A percentile compares a stretch with the other conserved stretches of the same genome.
Conservation (phyloP, 1,140 invertebrate species). For the Drosophila elegans region DNA sequence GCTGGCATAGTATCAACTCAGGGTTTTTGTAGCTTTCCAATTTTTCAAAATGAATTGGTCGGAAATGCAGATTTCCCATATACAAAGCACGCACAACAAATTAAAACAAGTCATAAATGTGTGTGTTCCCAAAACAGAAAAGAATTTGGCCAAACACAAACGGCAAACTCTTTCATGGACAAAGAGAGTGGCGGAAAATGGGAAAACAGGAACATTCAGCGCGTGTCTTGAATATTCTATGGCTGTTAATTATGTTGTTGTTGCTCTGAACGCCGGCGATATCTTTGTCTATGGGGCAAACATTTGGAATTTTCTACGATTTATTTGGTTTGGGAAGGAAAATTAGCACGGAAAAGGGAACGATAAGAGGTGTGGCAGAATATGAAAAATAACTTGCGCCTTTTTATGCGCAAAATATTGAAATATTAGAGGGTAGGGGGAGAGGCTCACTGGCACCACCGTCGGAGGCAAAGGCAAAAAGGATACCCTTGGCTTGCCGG, state of each 20-base stretch:
- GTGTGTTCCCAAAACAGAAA: slow-evolving; percentile 24
- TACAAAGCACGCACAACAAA: slow-evolving; percentile 74
- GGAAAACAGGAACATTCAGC: slow-evolving; percentile 40
- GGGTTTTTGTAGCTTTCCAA: slow-evolving; percentile 7
- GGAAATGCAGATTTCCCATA: slow-evolving; percentile 63
- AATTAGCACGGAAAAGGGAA: slow-evolving; percentile 69
- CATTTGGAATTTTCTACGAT: slow-evolving; percentile 54
- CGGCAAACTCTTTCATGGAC: slow-evolving; percentile 40
- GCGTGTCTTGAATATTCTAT: slow-evolving; percentile 77
- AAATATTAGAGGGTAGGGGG: slow-evolving; percentile 59
- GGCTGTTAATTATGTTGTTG: slow-evolving; percentile 74
- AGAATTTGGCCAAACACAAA: slow-evolving; percentile 43
- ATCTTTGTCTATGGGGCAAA: slow-evolving; percentile 41
- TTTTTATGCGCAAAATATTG: slow-evolving; percentile 80
- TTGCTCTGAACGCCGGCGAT: slow-evolving; percentile 25
- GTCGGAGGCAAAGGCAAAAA: slow-evolving; percentile 30
- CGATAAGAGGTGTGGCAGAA: slow-evolving; percentile 30
- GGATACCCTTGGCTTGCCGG: slow-evolving; percentile 53
- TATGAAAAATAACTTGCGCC: slow-evolving; percentile 81
- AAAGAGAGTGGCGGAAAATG: slow-evolving; percentile 4
- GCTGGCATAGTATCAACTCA: background rate
- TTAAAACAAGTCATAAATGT: slow-evolving; percentile 71
- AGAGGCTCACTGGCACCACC: slow-evolving; percentile 1
- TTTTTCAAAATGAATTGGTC: slow-evolving; percentile 8
- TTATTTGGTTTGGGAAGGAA: slow-evolving; percentile 51